Base-by-base conservation (phyloP, 2,113 vertebrate species). In the Salvator merianae region DNA sequence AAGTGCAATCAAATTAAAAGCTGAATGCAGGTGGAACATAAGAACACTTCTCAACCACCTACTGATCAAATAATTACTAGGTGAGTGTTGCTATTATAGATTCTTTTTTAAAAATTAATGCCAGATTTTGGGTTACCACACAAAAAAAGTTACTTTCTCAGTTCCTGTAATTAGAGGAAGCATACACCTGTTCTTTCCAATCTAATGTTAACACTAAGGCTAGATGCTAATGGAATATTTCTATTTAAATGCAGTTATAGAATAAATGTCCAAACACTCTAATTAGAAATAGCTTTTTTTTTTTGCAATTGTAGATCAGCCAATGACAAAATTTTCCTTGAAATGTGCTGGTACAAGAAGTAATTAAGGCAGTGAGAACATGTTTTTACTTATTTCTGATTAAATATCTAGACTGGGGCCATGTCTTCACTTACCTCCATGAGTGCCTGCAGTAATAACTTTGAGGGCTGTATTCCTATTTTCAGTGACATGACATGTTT, bases 1-100 rank as follows among this genome's bases (percentile, higher is more conserved):
- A 85, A 84, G 43, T 87, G 65, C 76, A 90, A 91, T 91, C 85
- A 91, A 90, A 86, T 91, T 88, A 89, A 88, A 93, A 86, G 7
- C 30, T 82, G n/a, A 93, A 91, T 0, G 0, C 85, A 93, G 81
- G 65, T 91, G 76, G 88, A 91, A 86, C 24, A 88, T 87, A 87
- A 90, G 88, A 90, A 74, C 59, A 85, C 91, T 93, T 80, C 89
- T 91, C 55, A 92, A 77, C 65, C 70, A 85, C 73, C 82, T 30
- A 90, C 89, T 79, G 88, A 92, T 86, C 70, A 84, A 86, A 84
- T 86, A 93, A 94, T 91, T 91, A 82, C 77, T 83, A 85, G 0
- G 2, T 16, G 89, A 93, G 79, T 88, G 72, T 26, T 86, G 71
- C 86, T 90, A 87, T 90, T 92, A 81, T 40, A 63, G 78, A 0